Percentiles rank a stretch among this genome's conserved stretches.
Conservation (phyloP, 2,888 invertebrate species). For the Cabera pusaria region DNA sequence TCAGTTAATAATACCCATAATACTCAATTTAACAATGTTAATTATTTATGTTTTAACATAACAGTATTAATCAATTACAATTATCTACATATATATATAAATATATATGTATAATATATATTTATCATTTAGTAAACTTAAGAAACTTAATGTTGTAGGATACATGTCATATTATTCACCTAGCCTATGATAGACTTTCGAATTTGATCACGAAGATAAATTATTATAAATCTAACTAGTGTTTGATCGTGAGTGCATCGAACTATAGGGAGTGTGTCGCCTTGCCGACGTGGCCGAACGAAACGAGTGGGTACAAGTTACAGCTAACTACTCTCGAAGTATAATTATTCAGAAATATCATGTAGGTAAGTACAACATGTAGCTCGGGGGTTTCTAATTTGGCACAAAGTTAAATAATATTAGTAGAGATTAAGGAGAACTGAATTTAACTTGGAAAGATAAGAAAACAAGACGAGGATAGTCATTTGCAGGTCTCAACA, state of each 20-base stretch:
- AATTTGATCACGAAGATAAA: constrained; percentile 82
- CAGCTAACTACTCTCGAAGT: constrained; percentile 75
- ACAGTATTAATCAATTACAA: constrained; percentile 41
- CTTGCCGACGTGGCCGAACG: constrained; percentile 67
- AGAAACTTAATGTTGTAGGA: constrained; percentile 56
- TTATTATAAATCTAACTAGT: constrained; percentile 81
- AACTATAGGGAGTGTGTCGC: constrained; percentile 74
- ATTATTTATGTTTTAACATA: constrained; percentile 30
- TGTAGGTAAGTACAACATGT: constrained; percentile 48
- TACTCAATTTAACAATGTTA: constrained; percentile 32
- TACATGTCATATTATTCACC: constrained; percentile 77
- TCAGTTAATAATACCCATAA: constrained; percentile 42
- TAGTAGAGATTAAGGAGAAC: constrained; percentile 3
- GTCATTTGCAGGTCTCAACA: constrained; percentile 36
- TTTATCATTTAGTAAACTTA: constrained; percentile 51
- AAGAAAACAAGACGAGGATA: constrained; percentile 33
- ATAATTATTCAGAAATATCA: constrained; percentile 55
- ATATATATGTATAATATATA: constrained; percentile 37
- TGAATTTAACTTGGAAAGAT: constrained; percentile 10
- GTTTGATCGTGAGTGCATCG: constrained; percentile 75
- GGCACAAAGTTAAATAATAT: constrained; percentile 59
- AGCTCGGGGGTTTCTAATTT: constrained; percentile 64
- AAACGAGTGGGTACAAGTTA: constrained; percentile 74
- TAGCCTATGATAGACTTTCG: constrained; percentile 82
- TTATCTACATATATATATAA: constrained; percentile 46